Evolutionary conservation across 2,113 vertebrate genomes (phyloP), one percentile per base, ranked within the genome.

Genomic region (Synodontis membranacea): DNA sequence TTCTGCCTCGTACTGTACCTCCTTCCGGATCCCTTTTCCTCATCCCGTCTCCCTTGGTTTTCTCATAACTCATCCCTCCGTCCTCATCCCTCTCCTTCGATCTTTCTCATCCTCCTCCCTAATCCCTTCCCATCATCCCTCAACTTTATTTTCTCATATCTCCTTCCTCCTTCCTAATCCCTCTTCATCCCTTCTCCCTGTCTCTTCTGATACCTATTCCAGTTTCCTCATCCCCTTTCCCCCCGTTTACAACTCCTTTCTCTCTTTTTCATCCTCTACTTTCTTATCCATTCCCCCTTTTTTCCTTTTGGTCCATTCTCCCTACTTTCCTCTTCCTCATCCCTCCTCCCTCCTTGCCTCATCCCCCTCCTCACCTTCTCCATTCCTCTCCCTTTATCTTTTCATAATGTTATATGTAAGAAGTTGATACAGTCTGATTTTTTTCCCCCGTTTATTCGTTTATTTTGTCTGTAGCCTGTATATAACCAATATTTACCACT

Each of bases 391-490:
- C 79, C 66, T 46, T 3, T 70, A 31, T 9, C 42, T 72, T 58
- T 19, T 39, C 48, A 82, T 76, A 54, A 87, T 60, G 64, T 42
- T 83, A 37, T 37, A 54, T 14, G 70, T 54, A 48, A 79, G 72
- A 76, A 79, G 74, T 37, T 70, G 75, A 42, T 75, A 68, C 80
- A 14, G 7, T n/a, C 56, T 5, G 81, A 37, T 50, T n/a, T n/a
- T n/a, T n/a, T n/a, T n/a, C n/a, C n/a, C n/a, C n/a, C n/a, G n/a
- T n/a, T n/a, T n/a, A n/a, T n/a, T 54, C 39, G 28, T 14, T 58
- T 80, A n/a, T 75, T 46, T 46, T 46, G 23, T 46, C 42, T 46
- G 23, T 14, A 14, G 42, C 12, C 21, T 52, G 50, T 52, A 17
- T 1, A 52, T 52, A 19, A 52, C 15, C 15, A 52, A 52, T 52